phyloP scores from a whole-genome alignment of 2,113 vertebrate species.

The Pandion haliaetus region DNA sequence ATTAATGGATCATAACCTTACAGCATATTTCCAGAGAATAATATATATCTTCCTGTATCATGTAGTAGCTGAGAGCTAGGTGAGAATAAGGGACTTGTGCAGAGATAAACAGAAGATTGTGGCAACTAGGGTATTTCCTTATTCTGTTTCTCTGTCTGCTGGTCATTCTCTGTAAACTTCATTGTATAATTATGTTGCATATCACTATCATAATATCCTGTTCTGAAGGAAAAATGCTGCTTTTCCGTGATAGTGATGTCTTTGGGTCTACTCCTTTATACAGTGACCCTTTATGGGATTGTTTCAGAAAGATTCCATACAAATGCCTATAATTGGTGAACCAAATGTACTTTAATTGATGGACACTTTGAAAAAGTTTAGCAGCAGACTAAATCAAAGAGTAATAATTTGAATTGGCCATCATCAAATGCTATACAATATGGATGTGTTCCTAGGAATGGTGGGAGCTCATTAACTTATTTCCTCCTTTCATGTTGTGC shows the following conservation, averaged over 20 bases:
- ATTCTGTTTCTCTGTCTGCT: not conserved
- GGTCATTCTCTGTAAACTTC: not conserved
- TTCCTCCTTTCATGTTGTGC: not conserved
- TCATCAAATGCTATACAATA: not conserved
- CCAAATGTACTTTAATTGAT: not conserved
- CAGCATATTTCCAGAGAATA: not conserved
- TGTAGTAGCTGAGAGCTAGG: not conserved
- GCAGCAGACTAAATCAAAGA: not conserved
- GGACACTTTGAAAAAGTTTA: not conserved
- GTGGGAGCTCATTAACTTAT: not conserved
- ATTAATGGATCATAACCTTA: not conserved
- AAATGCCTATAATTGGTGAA: not conserved
- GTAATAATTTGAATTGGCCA: not conserved
- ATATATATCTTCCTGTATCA: not conserved
- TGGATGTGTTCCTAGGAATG: not conserved
- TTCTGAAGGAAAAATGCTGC: not conserved
- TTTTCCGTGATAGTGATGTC: not conserved
- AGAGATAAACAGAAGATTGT: not conserved
- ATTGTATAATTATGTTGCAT: not conserved
- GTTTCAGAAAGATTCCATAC: not conserved
- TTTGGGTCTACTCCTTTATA: not conserved
- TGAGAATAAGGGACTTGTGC: not conserved
- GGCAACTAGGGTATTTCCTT: not conserved
- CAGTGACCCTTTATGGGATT: not conserved
- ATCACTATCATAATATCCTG: not conserved